Conservation (phyloP, 2,797 vertebrate species). For the Anguilla obscura region DNA sequence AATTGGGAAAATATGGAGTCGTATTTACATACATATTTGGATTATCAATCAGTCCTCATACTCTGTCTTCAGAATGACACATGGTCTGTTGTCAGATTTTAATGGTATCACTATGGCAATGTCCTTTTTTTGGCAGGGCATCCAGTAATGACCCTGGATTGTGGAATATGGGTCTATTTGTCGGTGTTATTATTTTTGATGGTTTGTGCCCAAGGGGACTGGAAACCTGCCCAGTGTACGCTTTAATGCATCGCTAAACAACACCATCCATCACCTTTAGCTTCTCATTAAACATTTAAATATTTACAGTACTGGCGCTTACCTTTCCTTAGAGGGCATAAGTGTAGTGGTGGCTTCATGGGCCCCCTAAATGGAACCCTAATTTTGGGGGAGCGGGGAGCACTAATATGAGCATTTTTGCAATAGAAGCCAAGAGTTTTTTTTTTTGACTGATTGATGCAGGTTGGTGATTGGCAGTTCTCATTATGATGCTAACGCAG, state of each 20-base stretch:
- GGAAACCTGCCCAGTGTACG: not conserved
- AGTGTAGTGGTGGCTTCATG: not conserved
- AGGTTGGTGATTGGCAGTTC: not conserved
- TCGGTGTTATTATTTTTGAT: not conserved
- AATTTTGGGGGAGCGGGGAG: not conserved
- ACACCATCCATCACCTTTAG: not conserved
- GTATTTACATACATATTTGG: not conserved
- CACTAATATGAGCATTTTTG: not conserved
- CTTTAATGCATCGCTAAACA: not conserved
- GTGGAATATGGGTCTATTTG: not conserved
- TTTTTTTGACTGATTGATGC: not conserved
- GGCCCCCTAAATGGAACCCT: no score
- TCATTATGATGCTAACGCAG: not conserved
- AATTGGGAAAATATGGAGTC: not conserved
- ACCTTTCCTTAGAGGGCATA: not conserved
- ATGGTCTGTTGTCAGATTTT: not conserved
- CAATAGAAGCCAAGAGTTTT: not conserved
- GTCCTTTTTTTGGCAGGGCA: not conserved
- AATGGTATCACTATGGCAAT: not conserved
- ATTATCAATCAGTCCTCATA: not conserved
- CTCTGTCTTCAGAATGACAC: not conserved
- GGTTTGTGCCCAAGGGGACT: not conserved
- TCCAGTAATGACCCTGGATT: not conserved
- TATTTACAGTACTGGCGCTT: not conserved
- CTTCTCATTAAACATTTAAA: not conserved